phyloP scores from a whole-genome alignment of 2,888 invertebrate species.

The Emmelina monodactyla region DNA sequence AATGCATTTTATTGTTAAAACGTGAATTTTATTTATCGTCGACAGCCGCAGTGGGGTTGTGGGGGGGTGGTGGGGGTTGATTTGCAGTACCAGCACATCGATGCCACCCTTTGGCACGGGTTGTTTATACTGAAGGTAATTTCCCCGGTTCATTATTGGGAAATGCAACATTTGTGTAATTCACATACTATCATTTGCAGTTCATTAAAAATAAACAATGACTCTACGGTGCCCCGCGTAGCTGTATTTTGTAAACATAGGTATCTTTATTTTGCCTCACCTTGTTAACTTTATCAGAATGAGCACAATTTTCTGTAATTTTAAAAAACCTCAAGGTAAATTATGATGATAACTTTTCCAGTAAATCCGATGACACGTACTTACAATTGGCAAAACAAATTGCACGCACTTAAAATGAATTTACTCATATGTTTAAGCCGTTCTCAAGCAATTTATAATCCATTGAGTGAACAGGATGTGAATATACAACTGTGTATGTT shows the following conservation, averaged over 20 bases:
- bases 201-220: constrained; percentile 46
- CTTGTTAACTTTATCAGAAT: too few species aligned
- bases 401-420: constrained; percentile 34
- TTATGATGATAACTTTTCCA: too few species aligned
- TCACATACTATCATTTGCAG: constrained; percentile 53
- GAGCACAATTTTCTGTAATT: too few species aligned
- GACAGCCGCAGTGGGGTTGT: constrained; percentile 41
- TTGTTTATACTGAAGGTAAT: constrained; percentile 66
- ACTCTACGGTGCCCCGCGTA: too few species aligned
- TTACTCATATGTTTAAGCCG: constrained; percentile 38
- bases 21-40: constrained; percentile 66
- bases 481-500: neutral
- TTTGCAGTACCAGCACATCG: constrained; percentile 61
- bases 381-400: constrained; percentile 18
- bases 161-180: constrained; percentile 60
- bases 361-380: neutral
- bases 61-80: constrained; percentile 39
- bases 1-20: constrained; percentile 68
- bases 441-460: neutral
- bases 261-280: too few species aligned
- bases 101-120: constrained; percentile 60
- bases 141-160: constrained; percentile 61
- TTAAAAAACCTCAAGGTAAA: too few species aligned
- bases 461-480: neutral
- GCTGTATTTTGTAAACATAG: too few species aligned